Percentiles rank a stretch among this genome's conserved stretches.
These are phyloP conservation scores for Furcifer pardalis DNA, from an alignment of 2,797 vertebrate species.

Conservation along the genomic window DNA sequence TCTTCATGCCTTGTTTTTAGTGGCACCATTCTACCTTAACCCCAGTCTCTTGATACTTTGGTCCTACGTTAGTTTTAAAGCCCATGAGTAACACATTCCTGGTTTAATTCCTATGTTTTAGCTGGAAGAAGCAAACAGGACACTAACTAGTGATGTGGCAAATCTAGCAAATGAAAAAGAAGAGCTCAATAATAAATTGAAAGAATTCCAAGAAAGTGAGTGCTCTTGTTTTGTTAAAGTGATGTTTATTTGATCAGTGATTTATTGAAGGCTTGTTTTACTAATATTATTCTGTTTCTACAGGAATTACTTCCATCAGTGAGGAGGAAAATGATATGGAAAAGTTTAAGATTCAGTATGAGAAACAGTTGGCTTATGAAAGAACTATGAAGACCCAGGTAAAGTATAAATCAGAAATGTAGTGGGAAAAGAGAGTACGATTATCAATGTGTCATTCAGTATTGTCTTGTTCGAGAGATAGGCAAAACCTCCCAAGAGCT, in stretches of 20 bases:
- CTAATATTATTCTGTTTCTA: slow-evolving; percentile 41
- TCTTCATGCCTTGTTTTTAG: neutral
- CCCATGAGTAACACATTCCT: neutral
- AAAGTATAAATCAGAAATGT: slow-evolving; percentile 7
- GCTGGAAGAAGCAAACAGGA: slow-evolving; percentile 97
- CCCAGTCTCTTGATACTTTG: neutral
- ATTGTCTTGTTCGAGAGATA: neutral
- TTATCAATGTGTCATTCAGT: neutral
- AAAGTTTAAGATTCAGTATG: slow-evolving; percentile 87
- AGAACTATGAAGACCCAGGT: slow-evolving; percentile 97
- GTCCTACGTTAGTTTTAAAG: neutral
- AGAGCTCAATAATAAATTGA: slow-evolving; percentile 94
- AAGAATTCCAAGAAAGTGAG: slow-evolving; percentile 90
- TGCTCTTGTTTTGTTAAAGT: slow-evolving; percentile 48
- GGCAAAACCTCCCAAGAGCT: neutral
- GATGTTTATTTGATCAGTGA: slow-evolving; percentile 12
- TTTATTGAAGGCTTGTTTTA: slow-evolving; percentile 7
- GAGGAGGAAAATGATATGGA: slow-evolving; percentile 87
- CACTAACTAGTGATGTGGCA: slow-evolving; percentile 92
- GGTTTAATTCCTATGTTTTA: slow-evolving; percentile 60
- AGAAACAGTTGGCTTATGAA: slow-evolving; percentile 94
- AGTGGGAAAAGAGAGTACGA: no score
- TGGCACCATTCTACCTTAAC: neutral
- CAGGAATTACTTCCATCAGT: slow-evolving; percentile 86
- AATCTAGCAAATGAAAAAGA: slow-evolving; percentile 96